Conservation (phyloP, 2,888 invertebrate species). For the Synergus umbraculus region DNA sequence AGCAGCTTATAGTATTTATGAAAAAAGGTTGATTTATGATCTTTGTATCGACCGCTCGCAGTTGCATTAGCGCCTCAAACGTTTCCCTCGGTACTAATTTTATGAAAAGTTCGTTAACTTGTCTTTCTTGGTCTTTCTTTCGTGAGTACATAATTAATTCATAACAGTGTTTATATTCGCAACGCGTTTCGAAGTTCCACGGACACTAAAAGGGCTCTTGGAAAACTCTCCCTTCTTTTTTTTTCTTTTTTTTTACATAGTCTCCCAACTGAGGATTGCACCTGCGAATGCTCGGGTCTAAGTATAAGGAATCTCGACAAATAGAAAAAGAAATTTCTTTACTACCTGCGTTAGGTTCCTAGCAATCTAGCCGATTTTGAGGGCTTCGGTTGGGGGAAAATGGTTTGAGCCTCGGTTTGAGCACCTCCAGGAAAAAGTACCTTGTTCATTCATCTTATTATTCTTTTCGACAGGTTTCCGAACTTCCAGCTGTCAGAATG, state of each 20-base stretch:
- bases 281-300: background rate
- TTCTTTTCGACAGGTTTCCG: background rate
- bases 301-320: background rate
- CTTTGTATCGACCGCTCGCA: conserved; percentile 9
- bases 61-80: conserved; percentile 15
- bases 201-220: background rate
- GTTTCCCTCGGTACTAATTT: background rate
- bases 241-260: no score
- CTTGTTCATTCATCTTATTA: background rate
- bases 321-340: background rate
- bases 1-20: no score
- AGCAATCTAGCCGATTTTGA: background rate
- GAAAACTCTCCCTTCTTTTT: background rate
- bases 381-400: background rate
- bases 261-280: no score
- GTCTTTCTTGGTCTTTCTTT: background rate
- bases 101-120: conserved; percentile 4
- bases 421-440: background rate
- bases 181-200: background rate
- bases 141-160: background rate
- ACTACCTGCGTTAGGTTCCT: background rate
- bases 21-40: background rate
- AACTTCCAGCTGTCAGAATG: background rate
- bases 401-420: background rate
- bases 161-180: background rate